These are phyloP conservation scores for Raillietiella orientalis DNA, from an alignment of 2,888 invertebrate genomes.

Conservation along the genomic window DNA sequence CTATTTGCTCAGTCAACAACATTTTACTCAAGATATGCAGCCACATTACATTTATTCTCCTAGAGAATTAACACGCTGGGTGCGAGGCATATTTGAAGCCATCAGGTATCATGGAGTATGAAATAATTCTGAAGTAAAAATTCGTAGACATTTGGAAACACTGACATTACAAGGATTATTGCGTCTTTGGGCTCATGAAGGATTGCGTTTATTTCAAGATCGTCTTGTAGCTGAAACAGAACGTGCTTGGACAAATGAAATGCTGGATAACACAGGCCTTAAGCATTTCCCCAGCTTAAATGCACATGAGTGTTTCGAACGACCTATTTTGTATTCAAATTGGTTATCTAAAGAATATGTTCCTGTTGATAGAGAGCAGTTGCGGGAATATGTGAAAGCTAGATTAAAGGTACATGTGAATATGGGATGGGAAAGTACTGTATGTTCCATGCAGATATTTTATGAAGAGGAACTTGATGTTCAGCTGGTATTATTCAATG, in stretches of 20 bases:
- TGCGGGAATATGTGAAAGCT: constrained; percentile 87
- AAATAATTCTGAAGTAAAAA: too few species aligned
- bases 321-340: constrained; percentile 93
- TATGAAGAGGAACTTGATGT: constrained; percentile 99
- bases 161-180: constrained; percentile 77
- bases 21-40: constrained; percentile 98
- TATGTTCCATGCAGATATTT: constrained; percentile 28
- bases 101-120: too few species aligned
- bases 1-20: constrained; percentile 80
- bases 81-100: constrained; percentile 94
- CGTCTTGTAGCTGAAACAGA: constrained; percentile 77
- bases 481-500: constrained; percentile 87
- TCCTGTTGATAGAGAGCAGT: constrained; percentile 74
- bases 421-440: neutral
- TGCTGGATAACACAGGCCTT: constrained; percentile 66
- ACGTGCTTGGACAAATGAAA: constrained; percentile 89
- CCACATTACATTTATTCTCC: constrained; percentile 99
- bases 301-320: constrained; percentile 43
- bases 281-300: constrained; percentile 81
- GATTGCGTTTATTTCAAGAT: constrained; percentile 77
- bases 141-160: constrained; percentile 47
- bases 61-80: constrained; percentile 94
- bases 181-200: constrained; percentile 97
- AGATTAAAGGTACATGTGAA: constrained; percentile 36
- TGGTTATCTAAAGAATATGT: constrained; percentile 96